Evolutionary conservation across 2,888 invertebrate species (phyloP).

Genomic region (Drosophila infuscata): DNA sequence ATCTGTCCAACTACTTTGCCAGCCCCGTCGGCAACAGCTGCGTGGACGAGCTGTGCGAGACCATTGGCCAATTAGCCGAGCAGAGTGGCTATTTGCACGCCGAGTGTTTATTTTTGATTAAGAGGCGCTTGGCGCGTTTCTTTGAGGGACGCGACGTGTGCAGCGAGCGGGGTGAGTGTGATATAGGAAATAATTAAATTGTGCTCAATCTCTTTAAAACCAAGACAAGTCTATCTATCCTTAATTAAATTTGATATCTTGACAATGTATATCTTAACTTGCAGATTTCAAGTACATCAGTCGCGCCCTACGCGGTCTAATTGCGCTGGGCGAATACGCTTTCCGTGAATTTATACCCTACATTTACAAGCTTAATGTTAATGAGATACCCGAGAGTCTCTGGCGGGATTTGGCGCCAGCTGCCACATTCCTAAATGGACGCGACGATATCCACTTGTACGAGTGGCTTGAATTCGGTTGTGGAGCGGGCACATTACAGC

Average conservation of each 20-base stretch:
- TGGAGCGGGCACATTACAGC: constrained; percentile 81
- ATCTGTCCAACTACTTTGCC: constrained; percentile 79
- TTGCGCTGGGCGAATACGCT: constrained; percentile 83
- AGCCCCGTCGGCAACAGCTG: constrained; percentile 71
- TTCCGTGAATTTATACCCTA: constrained; percentile 84
- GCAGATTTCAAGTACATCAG: constrained; percentile 83
- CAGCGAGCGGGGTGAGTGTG: constrained; percentile 70
- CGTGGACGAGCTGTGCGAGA: constrained; percentile 82
- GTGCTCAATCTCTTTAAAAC: background rate
- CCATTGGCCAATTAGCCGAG: constrained; percentile 81
- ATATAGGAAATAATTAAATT: background rate
- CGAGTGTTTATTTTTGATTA: constrained; percentile 82
- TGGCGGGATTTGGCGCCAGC: constrained; percentile 79
- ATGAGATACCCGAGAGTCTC: constrained; percentile 76
- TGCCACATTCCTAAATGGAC: constrained; percentile 81
- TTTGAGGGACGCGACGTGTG: constrained; percentile 76
- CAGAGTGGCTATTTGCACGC: constrained; percentile 83
- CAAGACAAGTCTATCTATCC: background rate
- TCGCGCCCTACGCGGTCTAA: constrained; percentile 80
- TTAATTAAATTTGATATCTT: background rate
- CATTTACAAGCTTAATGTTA: constrained; percentile 78
- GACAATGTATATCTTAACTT: background rate
- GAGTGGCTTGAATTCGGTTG: constrained; percentile 84
- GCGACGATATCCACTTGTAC: constrained; percentile 83
- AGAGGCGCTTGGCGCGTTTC: constrained; percentile 78